These are phyloP conservation scores for Drosophila repletoides DNA, from an alignment of 1,140 invertebrate species.

Conservation along the genomic window DNA sequence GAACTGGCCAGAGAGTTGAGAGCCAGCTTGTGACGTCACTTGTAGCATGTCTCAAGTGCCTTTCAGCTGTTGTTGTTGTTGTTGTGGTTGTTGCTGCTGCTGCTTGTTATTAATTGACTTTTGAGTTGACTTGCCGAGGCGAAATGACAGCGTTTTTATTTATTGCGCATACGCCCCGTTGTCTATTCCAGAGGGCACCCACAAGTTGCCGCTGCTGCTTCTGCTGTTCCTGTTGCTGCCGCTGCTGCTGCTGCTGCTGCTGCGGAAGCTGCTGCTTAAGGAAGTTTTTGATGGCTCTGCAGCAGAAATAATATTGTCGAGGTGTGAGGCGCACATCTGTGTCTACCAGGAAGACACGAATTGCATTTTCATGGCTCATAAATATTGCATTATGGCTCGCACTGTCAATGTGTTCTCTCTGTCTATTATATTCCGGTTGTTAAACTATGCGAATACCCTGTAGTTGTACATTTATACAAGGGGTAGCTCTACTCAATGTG, in stretches of 20 bases:
- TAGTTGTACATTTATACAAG: too few species aligned
- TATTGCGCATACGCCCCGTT: conserved; percentile 72
- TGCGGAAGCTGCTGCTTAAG: conserved; percentile 63
- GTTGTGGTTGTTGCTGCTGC: conserved; percentile 17
- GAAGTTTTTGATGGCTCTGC: conserved; percentile 49
- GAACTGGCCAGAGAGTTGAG: conserved; percentile 50
- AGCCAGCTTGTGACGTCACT: conserved; percentile 44
- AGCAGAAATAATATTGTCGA: conserved; percentile 7
- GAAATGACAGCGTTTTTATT: conserved; percentile 72
- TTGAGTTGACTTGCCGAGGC: conserved; percentile 71
- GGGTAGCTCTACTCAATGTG: too few species aligned
- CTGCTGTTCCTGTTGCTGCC: conserved; percentile 4
- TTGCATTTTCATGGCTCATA: conserved; percentile 74
- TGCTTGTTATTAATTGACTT: conserved; percentile 77
- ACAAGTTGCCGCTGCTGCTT: conserved; percentile 35
- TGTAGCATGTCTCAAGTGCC: conserved; percentile 34
- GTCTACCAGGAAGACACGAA: conserved; percentile 30
- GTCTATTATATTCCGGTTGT: not conserved
- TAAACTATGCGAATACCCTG: conserved; percentile 1
- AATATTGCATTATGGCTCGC: conserved; percentile 47
- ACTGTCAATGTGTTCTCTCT: conserved; percentile 14
- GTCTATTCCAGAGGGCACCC: conserved; percentile 43
- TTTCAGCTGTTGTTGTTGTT: conserved; percentile 12
- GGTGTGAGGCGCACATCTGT: conserved; percentile 19
- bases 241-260: not conserved